Conservation (phyloP, 53 echinoderm and acorn worm genomes). For the Astropecten irregularis region DNA sequence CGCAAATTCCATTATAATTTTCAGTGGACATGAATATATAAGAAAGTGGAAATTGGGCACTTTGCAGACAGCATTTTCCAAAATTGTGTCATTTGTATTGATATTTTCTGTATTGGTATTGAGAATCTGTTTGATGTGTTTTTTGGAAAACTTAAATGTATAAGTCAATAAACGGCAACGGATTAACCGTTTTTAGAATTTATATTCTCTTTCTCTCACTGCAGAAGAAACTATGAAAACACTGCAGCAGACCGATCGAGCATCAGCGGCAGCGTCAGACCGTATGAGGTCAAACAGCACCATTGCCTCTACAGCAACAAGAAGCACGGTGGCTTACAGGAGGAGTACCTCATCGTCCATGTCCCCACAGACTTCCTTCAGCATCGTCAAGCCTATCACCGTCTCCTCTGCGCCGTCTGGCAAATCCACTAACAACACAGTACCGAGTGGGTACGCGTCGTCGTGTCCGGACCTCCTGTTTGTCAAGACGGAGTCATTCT, state of each 20-base stretch:
- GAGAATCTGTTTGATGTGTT: no score
- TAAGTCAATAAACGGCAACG: no score
- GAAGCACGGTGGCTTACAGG: background rate
- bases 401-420: background rate
- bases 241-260: background rate
- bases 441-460: slow-evolving; percentile 42
- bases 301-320: background rate
- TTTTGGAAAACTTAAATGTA: no score
- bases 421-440: background rate
- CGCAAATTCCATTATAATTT: no score
- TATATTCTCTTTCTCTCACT: no score
- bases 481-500: slow-evolving; percentile 18
- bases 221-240: slow-evolving; percentile 39
- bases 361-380: slow-evolving; percentile 37
- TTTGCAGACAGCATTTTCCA: no score
- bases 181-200: no score
- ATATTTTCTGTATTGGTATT: no score
- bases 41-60: no score
- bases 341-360: slow-evolving; percentile 40
- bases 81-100: no score
- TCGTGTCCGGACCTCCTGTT: slow-evolving; percentile 81
- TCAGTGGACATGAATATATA: no score
- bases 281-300: slow-evolving; percentile 19
- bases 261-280: background rate
- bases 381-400: background rate